phyloP scores from a whole-genome alignment of 2,113 vertebrate species.

The Sorex araneus region DNA sequence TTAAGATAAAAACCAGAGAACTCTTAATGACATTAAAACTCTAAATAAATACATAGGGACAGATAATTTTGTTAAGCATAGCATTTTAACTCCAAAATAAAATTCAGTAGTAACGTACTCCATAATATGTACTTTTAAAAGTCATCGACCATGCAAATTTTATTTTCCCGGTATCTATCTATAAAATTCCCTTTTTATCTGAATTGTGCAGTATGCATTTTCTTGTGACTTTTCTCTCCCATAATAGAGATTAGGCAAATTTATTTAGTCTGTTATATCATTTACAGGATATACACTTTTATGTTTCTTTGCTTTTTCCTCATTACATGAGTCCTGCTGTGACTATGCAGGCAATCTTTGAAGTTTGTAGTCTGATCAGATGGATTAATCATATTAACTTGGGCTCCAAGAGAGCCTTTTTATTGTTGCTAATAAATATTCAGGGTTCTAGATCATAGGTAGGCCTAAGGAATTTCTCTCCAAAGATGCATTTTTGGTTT shows the following conservation, averaged over 20 bases:
- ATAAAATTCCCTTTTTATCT: not conserved
- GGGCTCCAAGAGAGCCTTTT: slow-evolving; percentile 25
- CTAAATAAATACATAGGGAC: not conserved
- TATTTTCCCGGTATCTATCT: not conserved
- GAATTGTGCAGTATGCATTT: not conserved
- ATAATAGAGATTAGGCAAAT: not conserved
- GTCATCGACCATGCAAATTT: not conserved
- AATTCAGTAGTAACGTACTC: not conserved
- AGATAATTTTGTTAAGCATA: not conserved
- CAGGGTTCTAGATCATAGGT: not conserved
- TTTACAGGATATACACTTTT: not conserved
- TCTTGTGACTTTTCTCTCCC: not conserved
- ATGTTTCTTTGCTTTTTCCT: not conserved
- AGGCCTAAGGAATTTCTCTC: not conserved
- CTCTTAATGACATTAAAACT: not conserved
- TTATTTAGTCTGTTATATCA: slow-evolving; percentile 31
- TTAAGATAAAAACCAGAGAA: slow-evolving; percentile 1
- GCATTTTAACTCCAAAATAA: slow-evolving; percentile 1
- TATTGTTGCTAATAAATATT: slow-evolving; percentile 49
- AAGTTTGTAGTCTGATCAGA: slow-evolving; percentile 12
- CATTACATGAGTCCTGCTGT: slow-evolving; percentile 16
- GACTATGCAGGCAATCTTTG: slow-evolving; percentile 24
- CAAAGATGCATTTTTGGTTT: not conserved
- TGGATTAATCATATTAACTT: slow-evolving; percentile 28
- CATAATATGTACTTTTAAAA: not conserved